Evolutionary conservation across 2,888 invertebrate species (phyloP).

Genomic region (Ryuthela nishihirai): DNA sequence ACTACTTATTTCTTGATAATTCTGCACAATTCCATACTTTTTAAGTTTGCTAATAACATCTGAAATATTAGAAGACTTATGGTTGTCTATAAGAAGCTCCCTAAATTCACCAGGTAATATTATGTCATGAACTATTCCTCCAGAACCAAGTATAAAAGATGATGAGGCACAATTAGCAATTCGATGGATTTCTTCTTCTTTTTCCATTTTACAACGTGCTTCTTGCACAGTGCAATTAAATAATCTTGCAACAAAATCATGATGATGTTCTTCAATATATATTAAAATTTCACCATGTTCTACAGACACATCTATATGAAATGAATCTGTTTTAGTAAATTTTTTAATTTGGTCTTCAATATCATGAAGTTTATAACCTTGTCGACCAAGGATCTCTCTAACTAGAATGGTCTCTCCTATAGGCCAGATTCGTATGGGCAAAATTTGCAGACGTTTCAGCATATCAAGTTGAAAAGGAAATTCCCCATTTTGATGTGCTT

Average conservation of each 20-base stretch:
- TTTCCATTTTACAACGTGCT: constrained; percentile 4
- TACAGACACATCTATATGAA: constrained; percentile 15
- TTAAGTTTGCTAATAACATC: too few species aligned
- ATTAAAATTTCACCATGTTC: constrained; percentile 22
- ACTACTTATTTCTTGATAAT: too few species aligned
- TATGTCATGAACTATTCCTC: constrained; percentile 22
- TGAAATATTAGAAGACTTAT: too few species aligned
- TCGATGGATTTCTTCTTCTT: constrained; percentile 20
- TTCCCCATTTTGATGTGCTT: constrained; percentile 5
- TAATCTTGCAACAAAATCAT: constrained; percentile 9
- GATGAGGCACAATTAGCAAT: constrained; percentile 1
- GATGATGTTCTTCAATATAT: constrained; percentile 11
- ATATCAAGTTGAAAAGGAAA: constrained; percentile 8
- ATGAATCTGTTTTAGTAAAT: constrained; percentile 8
- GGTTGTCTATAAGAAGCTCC: too few species aligned
- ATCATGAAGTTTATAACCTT: constrained; percentile 11
- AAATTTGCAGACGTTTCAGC: constrained; percentile 14
- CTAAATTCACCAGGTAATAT: constrained; percentile 30
- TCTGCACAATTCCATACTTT: too few species aligned
- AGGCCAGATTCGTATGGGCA: constrained; percentile 16
- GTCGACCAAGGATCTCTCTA: constrained; percentile 18
- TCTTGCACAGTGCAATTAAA: constrained; percentile 8
- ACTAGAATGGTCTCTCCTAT: constrained; percentile 21
- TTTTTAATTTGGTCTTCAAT: constrained; percentile 13
- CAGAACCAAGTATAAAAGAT: constrained; percentile 9